Percentiles rank a stretch among this genome's conserved stretches.
Evolutionary conservation across 2,113 vertebrate genomes (phyloP).

Genomic region (Passer montanus): DNA sequence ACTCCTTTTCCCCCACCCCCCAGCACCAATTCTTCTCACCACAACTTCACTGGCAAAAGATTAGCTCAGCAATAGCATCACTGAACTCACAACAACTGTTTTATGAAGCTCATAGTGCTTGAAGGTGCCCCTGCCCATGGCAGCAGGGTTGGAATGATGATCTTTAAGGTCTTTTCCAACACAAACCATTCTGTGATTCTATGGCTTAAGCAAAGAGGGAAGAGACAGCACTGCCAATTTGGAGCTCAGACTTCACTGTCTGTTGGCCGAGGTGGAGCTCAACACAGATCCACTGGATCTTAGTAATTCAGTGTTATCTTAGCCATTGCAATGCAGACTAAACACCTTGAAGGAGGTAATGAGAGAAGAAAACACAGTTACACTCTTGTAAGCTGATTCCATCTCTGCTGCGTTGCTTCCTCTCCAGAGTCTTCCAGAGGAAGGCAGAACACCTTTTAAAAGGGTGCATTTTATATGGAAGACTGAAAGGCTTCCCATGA

Average conservation of each 20-base stretch:
- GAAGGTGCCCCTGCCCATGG: neutral
- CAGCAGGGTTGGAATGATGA: neutral
- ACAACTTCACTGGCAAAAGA: neutral
- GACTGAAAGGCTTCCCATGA: neutral
- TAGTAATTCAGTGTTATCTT: neutral
- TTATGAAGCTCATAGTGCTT: neutral
- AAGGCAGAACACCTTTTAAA: neutral
- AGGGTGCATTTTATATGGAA: neutral
- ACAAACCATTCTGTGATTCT: neutral
- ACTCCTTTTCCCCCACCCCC: neutral
- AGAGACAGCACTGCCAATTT: fast-evolving
- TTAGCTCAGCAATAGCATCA: neutral
- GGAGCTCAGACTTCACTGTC: neutral
- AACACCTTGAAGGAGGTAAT: neutral
- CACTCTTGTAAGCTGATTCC: neutral
- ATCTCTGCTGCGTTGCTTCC: neutral
- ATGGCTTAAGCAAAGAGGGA: neutral
- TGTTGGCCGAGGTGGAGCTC: neutral
- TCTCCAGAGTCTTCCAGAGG: neutral
- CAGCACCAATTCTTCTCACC: neutral
- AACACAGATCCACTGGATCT: neutral
- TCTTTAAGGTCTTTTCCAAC: neutral
- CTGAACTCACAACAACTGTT: neutral
- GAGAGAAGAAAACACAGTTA: neutral
- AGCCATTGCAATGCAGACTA: neutral